Conservation (phyloP, 2,797 vertebrate genomes). For the Gallinago stenura region DNA sequence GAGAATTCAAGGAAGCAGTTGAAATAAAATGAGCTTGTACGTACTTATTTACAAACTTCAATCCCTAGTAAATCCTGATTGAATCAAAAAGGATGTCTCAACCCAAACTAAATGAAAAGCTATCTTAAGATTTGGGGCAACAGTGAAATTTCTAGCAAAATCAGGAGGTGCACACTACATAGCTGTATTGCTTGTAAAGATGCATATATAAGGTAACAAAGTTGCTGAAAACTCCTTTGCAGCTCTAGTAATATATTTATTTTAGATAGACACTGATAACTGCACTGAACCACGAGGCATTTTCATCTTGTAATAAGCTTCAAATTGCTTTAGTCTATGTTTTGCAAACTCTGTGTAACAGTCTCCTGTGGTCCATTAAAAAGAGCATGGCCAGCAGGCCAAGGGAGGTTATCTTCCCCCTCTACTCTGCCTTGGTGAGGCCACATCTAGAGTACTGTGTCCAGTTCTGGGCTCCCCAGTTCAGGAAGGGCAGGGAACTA, state of each 20-base stretch:
- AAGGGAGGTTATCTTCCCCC: no score
- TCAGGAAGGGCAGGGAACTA: no score
- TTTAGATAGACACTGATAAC: neutral
- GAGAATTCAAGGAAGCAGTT: neutral
- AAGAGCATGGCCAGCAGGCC: no score
- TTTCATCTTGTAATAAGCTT: neutral
- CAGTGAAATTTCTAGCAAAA: neutral
- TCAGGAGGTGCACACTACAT: neutral
- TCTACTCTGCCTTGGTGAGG: no score
- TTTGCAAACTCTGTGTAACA: neutral
- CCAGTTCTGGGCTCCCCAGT: no score
- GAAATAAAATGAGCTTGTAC: neutral
- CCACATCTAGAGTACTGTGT: no score
- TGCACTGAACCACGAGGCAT: neutral
- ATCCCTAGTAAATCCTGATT: neutral
- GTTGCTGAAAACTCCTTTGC: neutral
- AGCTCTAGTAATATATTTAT: neutral
- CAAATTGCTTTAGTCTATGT: neutral
- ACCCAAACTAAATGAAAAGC: neutral
- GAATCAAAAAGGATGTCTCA: neutral
- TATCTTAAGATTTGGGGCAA: neutral
- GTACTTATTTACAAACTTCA: neutral
- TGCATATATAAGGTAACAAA: neutral
- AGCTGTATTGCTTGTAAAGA: neutral
- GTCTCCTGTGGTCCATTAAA: no score